A percentile compares a stretch with the other conserved stretches of the same genome.
Evolutionary conservation across 2,888 invertebrate genomes (phyloP).

Genomic region (Drosophila kuntzei): DNA sequence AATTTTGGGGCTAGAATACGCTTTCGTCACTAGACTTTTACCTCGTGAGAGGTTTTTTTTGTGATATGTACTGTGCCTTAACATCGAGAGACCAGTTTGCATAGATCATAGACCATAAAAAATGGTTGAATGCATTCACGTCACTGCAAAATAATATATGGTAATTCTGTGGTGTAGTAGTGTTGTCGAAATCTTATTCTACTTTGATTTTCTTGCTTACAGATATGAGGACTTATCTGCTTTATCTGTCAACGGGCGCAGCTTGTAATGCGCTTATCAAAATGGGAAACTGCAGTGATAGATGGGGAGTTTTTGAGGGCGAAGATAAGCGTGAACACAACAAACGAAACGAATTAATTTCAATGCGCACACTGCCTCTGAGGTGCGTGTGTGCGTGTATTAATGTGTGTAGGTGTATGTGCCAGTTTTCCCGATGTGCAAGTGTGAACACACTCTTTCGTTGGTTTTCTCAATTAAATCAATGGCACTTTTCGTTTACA

Average conservation of each 20-base stretch:
- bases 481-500: conserved; percentile 72
- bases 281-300: not conserved
- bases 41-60: too few relatives aligned
- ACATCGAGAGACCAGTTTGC: too few relatives aligned
- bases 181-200: not conserved
- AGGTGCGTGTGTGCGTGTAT: not conserved
- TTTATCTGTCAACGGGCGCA: conserved; percentile 15
- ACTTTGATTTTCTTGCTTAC: conserved; percentile 1
- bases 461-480: conserved; percentile 70
- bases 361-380: conserved; percentile 1
- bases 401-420: not conserved
- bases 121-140: too few relatives aligned
- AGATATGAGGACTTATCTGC: conserved; percentile 9
- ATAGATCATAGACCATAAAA: too few relatives aligned
- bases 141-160: too few relatives aligned
- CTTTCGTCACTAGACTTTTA: too few relatives aligned
- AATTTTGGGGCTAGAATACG: too few relatives aligned
- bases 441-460: conserved; percentile 67
- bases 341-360: conserved; percentile 21
- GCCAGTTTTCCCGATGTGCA: not conserved
- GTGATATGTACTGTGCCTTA: too few relatives aligned
- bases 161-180: not conserved
- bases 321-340: conserved; percentile 32
- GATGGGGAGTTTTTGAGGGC: not conserved
- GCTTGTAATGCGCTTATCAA: conserved; percentile 15